Evolutionary conservation across 1,140 invertebrate species (phyloP), one percentile per base, ranked within the genome.

Genomic region (Tribolium castaneum): DNA sequence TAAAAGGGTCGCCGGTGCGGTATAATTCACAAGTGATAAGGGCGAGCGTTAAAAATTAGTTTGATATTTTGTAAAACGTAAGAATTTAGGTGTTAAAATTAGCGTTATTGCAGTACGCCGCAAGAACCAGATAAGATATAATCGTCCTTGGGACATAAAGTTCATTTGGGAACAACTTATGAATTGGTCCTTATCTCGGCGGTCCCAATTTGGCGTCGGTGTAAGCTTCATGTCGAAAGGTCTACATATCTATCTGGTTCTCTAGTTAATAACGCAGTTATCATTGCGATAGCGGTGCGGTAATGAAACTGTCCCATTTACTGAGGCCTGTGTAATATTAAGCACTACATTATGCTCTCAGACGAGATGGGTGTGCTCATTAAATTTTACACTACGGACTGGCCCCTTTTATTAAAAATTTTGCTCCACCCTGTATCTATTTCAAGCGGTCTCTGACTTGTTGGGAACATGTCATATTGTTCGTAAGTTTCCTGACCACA

Each of bases 301-400:
- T 81, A 81, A 81, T 81, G 80, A 81, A 81, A 81, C 78, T 81
- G 80, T 81, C 80, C 80, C 78, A 81, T 81, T 81, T 81, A 70
- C 75, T 49, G 59, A 81, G 78, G 75, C 56, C 80, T 79, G 71
- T 79, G 74, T 79, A 81, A 81, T 81, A 81, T 81, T 79, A 79
- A 77, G 75, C 80, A 78, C 70, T 81, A 77, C 72, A 81, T 81
- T 81, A 81, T 79, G 75, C 78, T 35, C 75, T 77, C 70, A 22
- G 52, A 51, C 72, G 30, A 73, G 73, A 76, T 30, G 62, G 50
- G 39, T 51, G 54, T 62, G 45, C 59, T 78, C 77, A 52, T 78
- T 78, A 78, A 78, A 78, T 78, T 78, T 78, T 78, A 78, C 30
- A 30, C 25, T 30, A 30, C 2, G 39, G 39, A 45, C 39, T 45